Percentiles rank a stretch among this genome's conserved stretches.
Conservation (phyloP, 2,113 vertebrate genomes). For the Ctenomys sociabilis region DNA sequence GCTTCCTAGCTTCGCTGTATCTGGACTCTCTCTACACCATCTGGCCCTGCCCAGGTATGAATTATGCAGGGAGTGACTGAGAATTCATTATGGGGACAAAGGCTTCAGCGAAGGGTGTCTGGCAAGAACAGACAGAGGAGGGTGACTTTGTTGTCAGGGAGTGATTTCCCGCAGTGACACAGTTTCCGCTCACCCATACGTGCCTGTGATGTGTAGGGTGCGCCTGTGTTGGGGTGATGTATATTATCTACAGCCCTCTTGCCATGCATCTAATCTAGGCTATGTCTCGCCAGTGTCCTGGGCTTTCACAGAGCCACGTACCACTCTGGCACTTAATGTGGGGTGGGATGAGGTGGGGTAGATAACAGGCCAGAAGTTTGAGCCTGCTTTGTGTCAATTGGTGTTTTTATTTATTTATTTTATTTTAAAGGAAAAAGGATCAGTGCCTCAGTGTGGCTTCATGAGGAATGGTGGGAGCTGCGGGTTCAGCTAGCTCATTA, state of each 20-base stretch:
- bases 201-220: neutral
- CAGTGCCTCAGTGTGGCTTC: conserved; percentile 66
- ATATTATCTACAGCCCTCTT: conserved; percentile 74
- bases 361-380: neutral
- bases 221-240: conserved; percentile 3
- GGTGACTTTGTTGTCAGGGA: conserved; percentile 76
- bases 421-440: neutral
- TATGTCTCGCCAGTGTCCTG: neutral
- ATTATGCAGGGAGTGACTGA: conserved; percentile 81
- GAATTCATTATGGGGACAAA: conserved; percentile 77
- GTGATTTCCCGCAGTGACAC: neutral
- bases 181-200: neutral
- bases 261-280: conserved; percentile 15
- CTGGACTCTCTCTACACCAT: neutral
- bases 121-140: conserved; percentile 73
- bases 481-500: conserved; percentile 51
- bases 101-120: conserved; percentile 21
- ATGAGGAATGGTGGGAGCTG: conserved; percentile 68
- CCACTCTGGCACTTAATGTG: neutral
- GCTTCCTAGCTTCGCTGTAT: neutral
- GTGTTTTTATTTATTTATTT: conserved; percentile 82
- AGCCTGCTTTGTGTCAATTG: conserved; percentile 62
- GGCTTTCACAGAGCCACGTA: neutral
- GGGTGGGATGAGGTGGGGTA: neutral
- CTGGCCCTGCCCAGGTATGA: conserved; percentile 65